These are phyloP conservation scores for Caretta caretta DNA, from an alignment of 2,113 vertebrate species.

Conservation along the genomic window DNA sequence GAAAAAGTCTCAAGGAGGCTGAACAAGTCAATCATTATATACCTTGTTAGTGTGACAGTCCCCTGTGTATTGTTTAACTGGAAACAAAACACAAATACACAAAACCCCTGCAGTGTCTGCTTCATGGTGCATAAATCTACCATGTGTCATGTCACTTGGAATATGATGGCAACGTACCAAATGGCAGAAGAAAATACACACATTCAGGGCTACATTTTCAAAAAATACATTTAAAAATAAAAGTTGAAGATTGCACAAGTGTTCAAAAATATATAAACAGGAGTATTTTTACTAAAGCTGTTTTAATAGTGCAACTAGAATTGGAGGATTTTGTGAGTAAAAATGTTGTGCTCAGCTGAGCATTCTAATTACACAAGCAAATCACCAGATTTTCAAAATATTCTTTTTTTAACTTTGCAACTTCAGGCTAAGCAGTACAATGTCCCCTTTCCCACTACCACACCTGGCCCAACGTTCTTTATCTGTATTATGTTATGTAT, in stretches of 20 bases:
- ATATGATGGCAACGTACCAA: constrained; percentile 80
- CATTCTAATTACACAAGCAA: constrained; percentile 1
- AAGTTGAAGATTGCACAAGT: constrained; percentile 36
- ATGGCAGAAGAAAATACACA: constrained; percentile 71
- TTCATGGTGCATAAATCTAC: constrained; percentile 78
- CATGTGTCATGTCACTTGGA: constrained; percentile 72
- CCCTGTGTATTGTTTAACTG: constrained; percentile 81
- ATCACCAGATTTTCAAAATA: not conserved
- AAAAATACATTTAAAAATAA: constrained; percentile 12
- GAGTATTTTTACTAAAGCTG: constrained; percentile 42
- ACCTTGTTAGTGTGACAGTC: constrained; percentile 83
- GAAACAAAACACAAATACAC: constrained; percentile 81
- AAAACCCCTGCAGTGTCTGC: constrained; percentile 74
- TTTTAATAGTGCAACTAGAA: constrained; percentile 28
- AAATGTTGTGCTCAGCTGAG: not conserved
- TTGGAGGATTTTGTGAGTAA: not conserved
- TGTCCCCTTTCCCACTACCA: not conserved
- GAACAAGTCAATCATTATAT: constrained; percentile 84
- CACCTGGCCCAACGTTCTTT: not conserved
- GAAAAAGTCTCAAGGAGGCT: constrained; percentile 76
- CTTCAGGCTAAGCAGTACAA: not conserved
- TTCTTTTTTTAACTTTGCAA: not conserved
- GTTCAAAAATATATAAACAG: constrained; percentile 26
- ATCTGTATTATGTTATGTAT: not conserved
- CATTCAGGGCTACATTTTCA: constrained; percentile 71